A percentile compares a stretch with the other conserved stretches of the same genome.
phyloP scores from a whole-genome alignment of 2,113 vertebrate genomes.

The Petrocephalus microphthalmus region DNA sequence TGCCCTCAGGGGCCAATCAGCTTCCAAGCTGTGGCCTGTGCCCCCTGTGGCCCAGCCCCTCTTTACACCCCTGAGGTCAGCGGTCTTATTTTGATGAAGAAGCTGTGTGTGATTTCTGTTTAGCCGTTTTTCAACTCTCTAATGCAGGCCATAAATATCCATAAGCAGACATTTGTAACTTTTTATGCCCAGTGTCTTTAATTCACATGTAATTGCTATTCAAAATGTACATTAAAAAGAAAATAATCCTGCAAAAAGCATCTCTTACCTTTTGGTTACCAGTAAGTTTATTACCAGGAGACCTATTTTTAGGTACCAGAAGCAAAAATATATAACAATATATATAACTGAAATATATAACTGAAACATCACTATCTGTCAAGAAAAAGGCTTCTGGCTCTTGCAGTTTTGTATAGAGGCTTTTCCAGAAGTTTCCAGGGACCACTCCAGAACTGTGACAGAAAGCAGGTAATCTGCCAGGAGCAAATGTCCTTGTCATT shows the following conservation, averaged over 20 bases:
- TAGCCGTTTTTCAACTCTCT: neutral
- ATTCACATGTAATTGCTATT: neutral
- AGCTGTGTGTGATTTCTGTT: neutral
- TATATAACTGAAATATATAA: neutral
- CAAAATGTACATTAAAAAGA: neutral
- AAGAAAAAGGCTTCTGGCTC: neutral
- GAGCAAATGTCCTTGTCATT: slow-evolving; percentile 3
- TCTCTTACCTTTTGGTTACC: neutral
- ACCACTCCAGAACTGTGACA: neutral
- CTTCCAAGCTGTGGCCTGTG: neutral
- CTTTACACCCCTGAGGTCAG: neutral
- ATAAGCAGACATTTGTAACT: neutral
- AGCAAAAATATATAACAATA: neutral
- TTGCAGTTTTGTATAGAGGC: slow-evolving; percentile 3
- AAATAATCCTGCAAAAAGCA: neutral
- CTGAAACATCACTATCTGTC: slow-evolving; percentile 1
- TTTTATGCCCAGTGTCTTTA: neutral
- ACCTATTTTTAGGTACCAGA: slow-evolving; percentile 1
- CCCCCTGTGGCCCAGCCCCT: neutral
- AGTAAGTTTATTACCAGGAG: neutral
- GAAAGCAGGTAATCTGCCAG: neutral
- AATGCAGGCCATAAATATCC: neutral
- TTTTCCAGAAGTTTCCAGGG: slow-evolving; percentile 1
- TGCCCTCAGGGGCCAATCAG: neutral
- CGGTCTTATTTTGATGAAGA: neutral